These are phyloP conservation scores for Amniataba percoides DNA, from an alignment of 2,797 vertebrate species.

Conservation along the genomic window DNA sequence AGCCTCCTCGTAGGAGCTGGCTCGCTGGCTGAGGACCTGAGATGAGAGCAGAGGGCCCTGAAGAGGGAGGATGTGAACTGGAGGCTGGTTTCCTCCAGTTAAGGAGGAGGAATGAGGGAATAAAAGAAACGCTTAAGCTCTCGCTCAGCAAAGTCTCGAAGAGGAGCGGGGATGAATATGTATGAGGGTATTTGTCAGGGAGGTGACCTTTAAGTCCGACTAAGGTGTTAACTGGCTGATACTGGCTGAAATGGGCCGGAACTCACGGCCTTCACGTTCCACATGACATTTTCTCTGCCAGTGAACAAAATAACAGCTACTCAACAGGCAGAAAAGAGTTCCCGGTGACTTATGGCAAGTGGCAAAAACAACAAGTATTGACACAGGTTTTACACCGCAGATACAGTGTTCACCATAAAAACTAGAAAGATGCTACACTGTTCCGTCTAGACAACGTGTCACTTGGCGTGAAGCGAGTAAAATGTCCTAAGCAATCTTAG, in stretches of 20 bases:
- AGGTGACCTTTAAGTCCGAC: constrained; percentile 74
- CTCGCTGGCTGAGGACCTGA: constrained; percentile 33
- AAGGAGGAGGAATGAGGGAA: constrained; percentile 49
- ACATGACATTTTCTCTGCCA: constrained; percentile 49
- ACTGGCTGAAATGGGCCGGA: constrained; percentile 46
- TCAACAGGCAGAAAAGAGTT: constrained; percentile 3
- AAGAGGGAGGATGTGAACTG: constrained; percentile 39
- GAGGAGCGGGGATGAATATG: constrained; percentile 66
- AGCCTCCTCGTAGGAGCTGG: constrained; percentile 38
- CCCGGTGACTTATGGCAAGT: neutral
- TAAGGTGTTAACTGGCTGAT: constrained; percentile 69
- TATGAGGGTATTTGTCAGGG: constrained; percentile 68
- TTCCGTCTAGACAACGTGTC: constrained; percentile 18
- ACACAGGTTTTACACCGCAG: neutral
- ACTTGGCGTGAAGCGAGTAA: neutral
- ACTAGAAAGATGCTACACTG: neutral
- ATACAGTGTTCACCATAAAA: neutral
- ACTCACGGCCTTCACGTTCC: constrained; percentile 4
- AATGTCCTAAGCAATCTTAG: constrained; percentile 23
- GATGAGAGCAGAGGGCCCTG: constrained; percentile 24
- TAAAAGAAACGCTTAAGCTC: constrained; percentile 67
- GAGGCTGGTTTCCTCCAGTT: constrained; percentile 57
- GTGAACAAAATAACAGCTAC: constrained; percentile 33
- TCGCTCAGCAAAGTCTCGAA: constrained; percentile 49
- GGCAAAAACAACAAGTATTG: neutral